phyloP scores from a whole-genome alignment of 1,140 invertebrate species.

The Pachyrhynchus sulphureomaculatus region DNA sequence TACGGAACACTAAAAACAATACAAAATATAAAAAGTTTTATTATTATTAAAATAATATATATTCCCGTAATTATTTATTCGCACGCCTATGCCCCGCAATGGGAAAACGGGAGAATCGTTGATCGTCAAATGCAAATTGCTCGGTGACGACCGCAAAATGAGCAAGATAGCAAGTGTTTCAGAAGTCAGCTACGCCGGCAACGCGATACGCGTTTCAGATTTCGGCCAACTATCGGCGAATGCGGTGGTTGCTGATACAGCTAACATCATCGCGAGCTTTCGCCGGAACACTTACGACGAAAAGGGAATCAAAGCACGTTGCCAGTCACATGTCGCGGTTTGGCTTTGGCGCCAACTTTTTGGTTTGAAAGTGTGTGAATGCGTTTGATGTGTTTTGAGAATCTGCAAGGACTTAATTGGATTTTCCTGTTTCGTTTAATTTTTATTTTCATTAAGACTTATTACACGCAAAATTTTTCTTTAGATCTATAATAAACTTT shows the following conservation, averaged over 20 bases:
- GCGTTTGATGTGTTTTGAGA: neutral
- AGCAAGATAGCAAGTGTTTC: slow-evolving; percentile 34
- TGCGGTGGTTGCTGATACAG: slow-evolving; percentile 12
- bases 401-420: too few species aligned
- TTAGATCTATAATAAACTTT: too few species aligned
- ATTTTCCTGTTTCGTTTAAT: too few species aligned
- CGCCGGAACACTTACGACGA: neutral
- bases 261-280: neutral
- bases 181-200: slow-evolving; percentile 22
- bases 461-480: too few species aligned
- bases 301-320: neutral
- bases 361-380: neutral
- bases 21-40: too few species aligned
- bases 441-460: too few species aligned
- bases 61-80: neutral
- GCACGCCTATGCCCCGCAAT: neutral
- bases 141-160: slow-evolving; percentile 34
- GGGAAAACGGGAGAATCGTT: slow-evolving; percentile 20
- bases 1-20: too few species aligned
- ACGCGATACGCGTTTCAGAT: slow-evolving; percentile 19
- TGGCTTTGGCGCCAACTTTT: neutral
- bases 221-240: slow-evolving; percentile 21
- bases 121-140: slow-evolving; percentile 32
- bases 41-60: too few species aligned
- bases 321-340: slow-evolving; percentile 17